Conservation (phyloP, 92 coral and sea anemone species). For the Porites lobata region DNA sequence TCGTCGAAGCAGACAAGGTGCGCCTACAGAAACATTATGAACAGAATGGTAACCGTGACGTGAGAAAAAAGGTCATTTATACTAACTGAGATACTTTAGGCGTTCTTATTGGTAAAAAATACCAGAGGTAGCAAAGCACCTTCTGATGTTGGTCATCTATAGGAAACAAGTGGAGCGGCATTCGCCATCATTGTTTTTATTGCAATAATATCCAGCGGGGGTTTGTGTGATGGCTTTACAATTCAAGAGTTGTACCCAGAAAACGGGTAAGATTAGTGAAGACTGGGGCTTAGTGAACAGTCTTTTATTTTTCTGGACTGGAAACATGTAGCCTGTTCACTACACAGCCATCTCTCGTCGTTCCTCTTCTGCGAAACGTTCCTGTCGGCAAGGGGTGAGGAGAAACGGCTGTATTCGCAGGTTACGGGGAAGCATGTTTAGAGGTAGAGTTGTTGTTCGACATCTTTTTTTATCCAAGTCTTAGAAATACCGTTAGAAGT, state of each 20-base stretch:
- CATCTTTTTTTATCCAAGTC: too few species aligned
- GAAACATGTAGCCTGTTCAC: too few species aligned
- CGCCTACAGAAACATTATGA: background rate
- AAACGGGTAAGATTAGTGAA: background rate
- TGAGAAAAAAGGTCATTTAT: too few species aligned
- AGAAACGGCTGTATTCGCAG: too few species aligned
- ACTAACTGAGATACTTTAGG: too few species aligned
- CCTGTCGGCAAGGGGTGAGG: background rate
- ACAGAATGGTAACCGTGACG: too few species aligned
- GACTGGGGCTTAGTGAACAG: background rate
- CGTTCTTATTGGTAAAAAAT: too few species aligned
- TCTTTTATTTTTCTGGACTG: background rate
- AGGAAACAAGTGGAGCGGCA: background rate
- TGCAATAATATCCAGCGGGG: background rate
- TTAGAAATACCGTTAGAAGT: too few species aligned
- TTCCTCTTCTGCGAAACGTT: background rate
- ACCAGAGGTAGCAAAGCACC: too few species aligned
- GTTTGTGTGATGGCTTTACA: background rate
- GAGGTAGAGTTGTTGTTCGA: too few species aligned
- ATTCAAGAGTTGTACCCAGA: conserved; percentile 3
- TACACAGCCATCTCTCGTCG: background rate
- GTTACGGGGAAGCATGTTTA: too few species aligned
- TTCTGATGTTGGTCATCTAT: background rate
- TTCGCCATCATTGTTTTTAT: background rate
- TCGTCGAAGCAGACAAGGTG: conserved; percentile 4